These are phyloP conservation scores for Heliangelus exortis DNA, from an alignment of 2,797 vertebrate genomes.

Conservation along the genomic window DNA sequence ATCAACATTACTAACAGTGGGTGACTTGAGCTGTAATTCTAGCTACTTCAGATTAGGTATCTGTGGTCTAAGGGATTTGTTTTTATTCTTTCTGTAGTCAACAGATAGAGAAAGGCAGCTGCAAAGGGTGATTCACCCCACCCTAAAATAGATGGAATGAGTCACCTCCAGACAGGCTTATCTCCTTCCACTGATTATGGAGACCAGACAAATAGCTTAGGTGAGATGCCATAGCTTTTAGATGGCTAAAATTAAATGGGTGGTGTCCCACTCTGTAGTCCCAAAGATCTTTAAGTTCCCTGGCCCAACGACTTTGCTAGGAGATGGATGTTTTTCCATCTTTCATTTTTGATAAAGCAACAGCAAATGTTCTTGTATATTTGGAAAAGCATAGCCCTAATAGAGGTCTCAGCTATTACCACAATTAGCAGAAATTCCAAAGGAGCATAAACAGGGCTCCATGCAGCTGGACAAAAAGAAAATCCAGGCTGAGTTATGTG, in stretches of 20 bases:
- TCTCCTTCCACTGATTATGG: conserved; percentile 49
- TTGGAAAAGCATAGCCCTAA: background rate
- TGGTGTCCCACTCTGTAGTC: background rate
- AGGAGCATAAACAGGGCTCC: background rate
- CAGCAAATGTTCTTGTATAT: background rate
- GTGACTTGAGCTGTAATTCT: background rate
- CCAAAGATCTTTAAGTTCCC: background rate
- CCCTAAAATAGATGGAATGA: conserved; percentile 62
- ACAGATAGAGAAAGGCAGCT: conserved; percentile 53
- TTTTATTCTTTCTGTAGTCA: conserved; percentile 47
- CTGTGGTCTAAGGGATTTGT: background rate
- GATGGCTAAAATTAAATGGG: conserved; percentile 39
- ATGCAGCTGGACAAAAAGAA: background rate
- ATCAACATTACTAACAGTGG: background rate
- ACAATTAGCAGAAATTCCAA: conserved; percentile 23
- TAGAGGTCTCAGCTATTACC: background rate
- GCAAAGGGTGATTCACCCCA: conserved; percentile 59
- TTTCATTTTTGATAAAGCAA: background rate
- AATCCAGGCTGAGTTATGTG: background rate
- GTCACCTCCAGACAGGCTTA: conserved; percentile 64
- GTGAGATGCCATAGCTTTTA: conserved; percentile 38
- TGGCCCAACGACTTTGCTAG: background rate
- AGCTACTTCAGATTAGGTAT: conserved; percentile 22
- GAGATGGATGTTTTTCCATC: background rate
- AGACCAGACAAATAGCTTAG: conserved; percentile 53